These are phyloP conservation scores for Forbesichthys papilliferus DNA, from an alignment of 2,113 vertebrate genomes.

Conservation along the genomic window DNA sequence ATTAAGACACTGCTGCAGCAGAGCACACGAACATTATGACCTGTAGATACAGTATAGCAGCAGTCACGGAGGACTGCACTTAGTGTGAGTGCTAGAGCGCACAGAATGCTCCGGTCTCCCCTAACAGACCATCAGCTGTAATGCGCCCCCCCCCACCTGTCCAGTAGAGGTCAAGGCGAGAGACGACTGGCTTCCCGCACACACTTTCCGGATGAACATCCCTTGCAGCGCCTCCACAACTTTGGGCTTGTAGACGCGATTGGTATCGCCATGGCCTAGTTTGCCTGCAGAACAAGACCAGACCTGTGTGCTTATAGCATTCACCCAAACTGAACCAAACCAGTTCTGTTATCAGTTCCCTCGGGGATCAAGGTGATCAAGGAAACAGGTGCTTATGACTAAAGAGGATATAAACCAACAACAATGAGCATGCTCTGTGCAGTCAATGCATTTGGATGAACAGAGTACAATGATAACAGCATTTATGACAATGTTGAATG, in stretches of 20 bases:
- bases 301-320: neutral
- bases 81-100: too few species aligned
- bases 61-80: neutral
- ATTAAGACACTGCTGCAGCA: neutral
- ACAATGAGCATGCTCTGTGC: neutral
- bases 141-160: conserved; percentile 64
- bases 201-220: conserved; percentile 82
- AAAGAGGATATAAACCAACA: too few species aligned
- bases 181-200: conserved; percentile 82
- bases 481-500: neutral
- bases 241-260: conserved; percentile 82
- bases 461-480: too few species aligned
- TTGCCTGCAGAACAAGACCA: conserved; percentile 68
- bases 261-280: conserved; percentile 82
- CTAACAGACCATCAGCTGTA: neutral
- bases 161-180: conserved; percentile 82
- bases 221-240: conserved; percentile 82
- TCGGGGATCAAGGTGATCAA: too few species aligned
- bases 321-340: neutral
- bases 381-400: too few species aligned
- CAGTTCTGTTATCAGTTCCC: neutral
- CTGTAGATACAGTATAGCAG: neutral
- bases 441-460: too few species aligned
- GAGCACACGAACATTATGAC: neutral
- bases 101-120: neutral